A percentile compares a stretch with the other conserved stretches of the same genome.
These are phyloP conservation scores for Leptopterna dolabrata DNA, from an alignment of 2,888 invertebrate species.

Conservation along the genomic window DNA sequence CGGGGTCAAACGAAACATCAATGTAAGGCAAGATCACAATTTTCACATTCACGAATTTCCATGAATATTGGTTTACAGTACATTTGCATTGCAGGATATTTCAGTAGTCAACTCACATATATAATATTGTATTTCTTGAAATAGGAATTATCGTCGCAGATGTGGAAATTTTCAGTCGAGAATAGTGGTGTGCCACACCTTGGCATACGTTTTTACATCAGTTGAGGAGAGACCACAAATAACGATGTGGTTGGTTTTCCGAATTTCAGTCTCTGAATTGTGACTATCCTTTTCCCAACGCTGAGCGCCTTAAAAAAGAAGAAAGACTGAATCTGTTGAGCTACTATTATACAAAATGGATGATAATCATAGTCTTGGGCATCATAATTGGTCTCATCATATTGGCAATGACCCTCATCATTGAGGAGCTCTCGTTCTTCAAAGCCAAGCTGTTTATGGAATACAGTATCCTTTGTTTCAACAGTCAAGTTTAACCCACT, in stretches of 20 bases:
- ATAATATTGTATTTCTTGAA: too few relatives aligned
- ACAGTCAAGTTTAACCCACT: neutral
- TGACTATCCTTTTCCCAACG: conserved; percentile 47
- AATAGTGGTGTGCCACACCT: too few relatives aligned
- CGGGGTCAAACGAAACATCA: neutral
- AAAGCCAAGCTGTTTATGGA: neutral
- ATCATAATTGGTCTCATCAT: neutral
- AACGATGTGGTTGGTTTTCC: neutral
- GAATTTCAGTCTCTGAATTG: conserved; percentile 36
- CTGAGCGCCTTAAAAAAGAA: conserved; percentile 37
- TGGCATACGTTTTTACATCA: too few relatives aligned
- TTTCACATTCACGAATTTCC: too few relatives aligned
- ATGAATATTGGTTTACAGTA: too few relatives aligned
- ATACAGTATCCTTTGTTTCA: conserved; percentile 17
- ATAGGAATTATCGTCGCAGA: too few relatives aligned
- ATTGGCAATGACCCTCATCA: neutral
- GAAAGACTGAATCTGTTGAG: conserved; percentile 18
- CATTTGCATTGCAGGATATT: too few relatives aligned
- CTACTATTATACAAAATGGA: conserved; percentile 17
- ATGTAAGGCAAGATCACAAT: neutral
- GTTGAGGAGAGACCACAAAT: too few relatives aligned
- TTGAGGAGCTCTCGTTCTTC: neutral
- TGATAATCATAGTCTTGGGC: neutral
- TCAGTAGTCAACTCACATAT: too few relatives aligned
- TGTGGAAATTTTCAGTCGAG: too few relatives aligned